Evolutionary conservation across 2,888 invertebrate species (phyloP), one percentile per base, ranked within the genome.

Genomic region (Synanthedon andrenaeformis): DNA sequence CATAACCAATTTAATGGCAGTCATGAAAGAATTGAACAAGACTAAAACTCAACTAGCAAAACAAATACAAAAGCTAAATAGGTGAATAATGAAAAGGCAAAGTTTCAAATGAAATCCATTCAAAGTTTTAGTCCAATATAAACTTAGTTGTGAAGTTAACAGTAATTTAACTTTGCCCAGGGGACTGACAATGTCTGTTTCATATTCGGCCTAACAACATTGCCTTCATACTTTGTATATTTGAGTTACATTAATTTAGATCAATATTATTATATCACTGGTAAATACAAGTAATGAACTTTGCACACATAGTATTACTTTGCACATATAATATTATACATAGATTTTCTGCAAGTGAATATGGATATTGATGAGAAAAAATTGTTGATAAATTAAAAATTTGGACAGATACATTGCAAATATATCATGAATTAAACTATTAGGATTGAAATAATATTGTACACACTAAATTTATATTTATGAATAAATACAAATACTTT

Each of bases 81-180:
- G 68, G 75, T 72, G 70, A 74, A 77, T 78, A 80, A 76, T 75
- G 70, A 72, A 70, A 74, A 69, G 72, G 66, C 63, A 65, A 79
- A 82, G 70, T 82, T 81, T 67, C 62, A 67, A 78, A 77, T 74
- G 68, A 79, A 78, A 74, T 73, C 69, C 72, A 76, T 78, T 72
- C 68, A 69, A 79, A 79, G 67, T 81, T 79, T 70, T 67, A 67
- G 64, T 69, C 63, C 67, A 69, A 70, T 73, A 65, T 68, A 67
- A 75, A 76, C 62, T 76, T 70, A 64, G 68, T 67, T 68, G 62
- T 60, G 62, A 57, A 57, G 63, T 49, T 23, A 49, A 45, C 66
- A 66, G 66, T 74, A 71, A 76, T 76, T 74, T 67, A 74, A 77
- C 73, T 75, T 76, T 63, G 49, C 13, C 19, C 12, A 42, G 14